Percentiles rank a stretch among this genome's conserved stretches.
Evolutionary conservation across 2,888 invertebrate species (phyloP).

Genomic region (Meta bourneti): DNA sequence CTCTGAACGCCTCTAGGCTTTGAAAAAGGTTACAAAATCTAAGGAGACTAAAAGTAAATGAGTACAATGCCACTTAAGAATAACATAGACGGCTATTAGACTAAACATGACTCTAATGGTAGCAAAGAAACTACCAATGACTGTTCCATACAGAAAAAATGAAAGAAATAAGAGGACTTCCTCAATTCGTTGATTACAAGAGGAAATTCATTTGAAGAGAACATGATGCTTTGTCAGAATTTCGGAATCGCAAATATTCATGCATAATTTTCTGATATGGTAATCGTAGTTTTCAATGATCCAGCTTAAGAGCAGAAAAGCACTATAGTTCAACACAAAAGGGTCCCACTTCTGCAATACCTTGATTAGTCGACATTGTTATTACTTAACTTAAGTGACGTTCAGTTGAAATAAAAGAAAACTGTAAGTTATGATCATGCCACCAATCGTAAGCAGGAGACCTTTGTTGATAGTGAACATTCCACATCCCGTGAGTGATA

Average conservation of each 20-base stretch:
- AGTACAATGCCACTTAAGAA: too few species aligned
- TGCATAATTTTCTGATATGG: neutral
- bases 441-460: conserved; percentile 36
- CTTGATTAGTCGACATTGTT: too few species aligned
- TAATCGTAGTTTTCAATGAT: neutral
- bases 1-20: too few species aligned
- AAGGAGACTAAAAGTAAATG: too few species aligned
- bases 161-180: neutral
- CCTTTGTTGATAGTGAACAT: conserved; percentile 48
- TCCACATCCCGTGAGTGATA: conserved; percentile 9
- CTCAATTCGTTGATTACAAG: neutral
- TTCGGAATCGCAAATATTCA: neutral
- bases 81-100: neutral
- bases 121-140: conserved; percentile 41
- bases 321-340: conserved; percentile 1
- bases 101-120: conserved; percentile 19
- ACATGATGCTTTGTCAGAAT: neutral
- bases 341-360: neutral
- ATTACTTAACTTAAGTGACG: neutral
- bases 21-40: too few species aligned
- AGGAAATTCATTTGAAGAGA: neutral
- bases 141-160: conserved; percentile 20
- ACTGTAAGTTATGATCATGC: conserved; percentile 41
- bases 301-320: neutral
- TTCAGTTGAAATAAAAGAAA: conserved; percentile 35